Evolutionary conservation across 2,888 invertebrate species (phyloP).

Genomic region (Agapetus fuscipes): DNA sequence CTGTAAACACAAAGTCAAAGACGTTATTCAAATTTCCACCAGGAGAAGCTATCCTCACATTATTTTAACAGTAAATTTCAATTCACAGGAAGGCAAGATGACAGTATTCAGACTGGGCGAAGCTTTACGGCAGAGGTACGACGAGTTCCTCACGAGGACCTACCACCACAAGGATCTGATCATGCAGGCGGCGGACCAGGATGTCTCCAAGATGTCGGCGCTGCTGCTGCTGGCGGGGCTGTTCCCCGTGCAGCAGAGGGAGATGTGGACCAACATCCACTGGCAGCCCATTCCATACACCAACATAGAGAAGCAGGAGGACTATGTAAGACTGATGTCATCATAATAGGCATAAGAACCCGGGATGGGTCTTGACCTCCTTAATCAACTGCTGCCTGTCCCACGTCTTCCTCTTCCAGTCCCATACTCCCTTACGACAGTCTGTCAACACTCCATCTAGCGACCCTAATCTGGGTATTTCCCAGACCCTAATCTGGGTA

Average conservation of each 20-base stretch:
- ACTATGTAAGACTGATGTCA: slow-evolving; percentile 38
- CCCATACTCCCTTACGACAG: no score
- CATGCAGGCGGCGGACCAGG: slow-evolving; percentile 57
- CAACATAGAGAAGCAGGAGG: slow-evolving; percentile 33
- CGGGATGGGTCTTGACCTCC: no score
- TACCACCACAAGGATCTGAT: slow-evolving; percentile 36
- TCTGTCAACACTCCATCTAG: neutral
- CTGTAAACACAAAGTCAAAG: no score
- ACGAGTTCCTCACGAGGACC: slow-evolving; percentile 39
- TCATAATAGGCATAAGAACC: no score
- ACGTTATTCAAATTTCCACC: neutral
- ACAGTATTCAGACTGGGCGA: slow-evolving; percentile 47
- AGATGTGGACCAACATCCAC: slow-evolving; percentile 40
- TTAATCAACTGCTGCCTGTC: no score
- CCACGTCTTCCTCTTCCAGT: no score
- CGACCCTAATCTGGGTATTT: no score
- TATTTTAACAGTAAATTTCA: slow-evolving; percentile 3
- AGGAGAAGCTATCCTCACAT: slow-evolving; percentile 1
- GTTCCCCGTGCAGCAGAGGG: slow-evolving; percentile 48
- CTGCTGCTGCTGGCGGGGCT: slow-evolving; percentile 60
- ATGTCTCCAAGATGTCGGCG: slow-evolving; percentile 66
- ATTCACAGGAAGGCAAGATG: slow-evolving; percentile 45
- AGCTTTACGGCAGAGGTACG: slow-evolving; percentile 44
- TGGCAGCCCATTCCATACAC: slow-evolving; percentile 57
- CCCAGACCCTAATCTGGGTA: no score